These are phyloP conservation scores for Anser cygnoides DNA, from an alignment of 2,113 vertebrate species.

Conservation along the genomic window DNA sequence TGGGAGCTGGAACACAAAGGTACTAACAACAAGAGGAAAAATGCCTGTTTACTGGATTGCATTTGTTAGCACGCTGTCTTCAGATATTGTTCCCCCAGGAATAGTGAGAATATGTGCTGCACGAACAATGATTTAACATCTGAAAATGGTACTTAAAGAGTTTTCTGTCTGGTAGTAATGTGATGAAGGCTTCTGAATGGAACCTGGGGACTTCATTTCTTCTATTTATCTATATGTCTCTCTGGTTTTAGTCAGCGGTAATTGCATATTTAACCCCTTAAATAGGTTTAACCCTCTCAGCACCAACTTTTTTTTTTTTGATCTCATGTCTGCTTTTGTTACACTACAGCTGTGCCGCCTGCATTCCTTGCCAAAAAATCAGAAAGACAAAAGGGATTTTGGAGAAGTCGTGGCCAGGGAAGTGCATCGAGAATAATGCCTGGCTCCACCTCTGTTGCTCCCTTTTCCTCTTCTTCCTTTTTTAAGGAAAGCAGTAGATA, in stretches of 20 bases:
- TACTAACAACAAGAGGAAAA: slow-evolving; percentile 80
- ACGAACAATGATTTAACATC: slow-evolving; percentile 83
- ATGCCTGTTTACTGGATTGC: slow-evolving; percentile 83
- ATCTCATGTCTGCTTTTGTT: slow-evolving; percentile 45
- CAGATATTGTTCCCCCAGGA: slow-evolving; percentile 84
- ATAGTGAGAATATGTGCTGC: slow-evolving; percentile 74
- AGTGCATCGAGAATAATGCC: neutral
- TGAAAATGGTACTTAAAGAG: slow-evolving; percentile 85
- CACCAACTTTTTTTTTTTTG: slow-evolving; percentile 49
- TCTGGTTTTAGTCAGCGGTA: slow-evolving; percentile 79
- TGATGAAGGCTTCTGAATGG: slow-evolving; percentile 80
- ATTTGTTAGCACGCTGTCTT: slow-evolving; percentile 85
- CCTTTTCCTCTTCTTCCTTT: slow-evolving; percentile 1
- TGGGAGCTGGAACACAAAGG: slow-evolving; percentile 77
- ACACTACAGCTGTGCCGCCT: slow-evolving; percentile 37
- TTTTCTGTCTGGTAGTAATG: slow-evolving; percentile 82
- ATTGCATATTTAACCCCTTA: slow-evolving; percentile 83
- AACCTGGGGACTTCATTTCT: slow-evolving; percentile 82
- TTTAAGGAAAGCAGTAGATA: slow-evolving; percentile 31
- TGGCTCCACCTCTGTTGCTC: neutral
- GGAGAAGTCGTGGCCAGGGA: slow-evolving; percentile 32
- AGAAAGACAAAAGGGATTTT: slow-evolving; percentile 51
- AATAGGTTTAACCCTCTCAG: slow-evolving; percentile 76
- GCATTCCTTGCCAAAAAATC: slow-evolving; percentile 28
- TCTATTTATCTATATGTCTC: slow-evolving; percentile 84